Percentiles rank a stretch among this genome's conserved stretches.
Conservation (phyloP, 2,888 invertebrate genomes). For the Synanthedon tipuliformis region DNA sequence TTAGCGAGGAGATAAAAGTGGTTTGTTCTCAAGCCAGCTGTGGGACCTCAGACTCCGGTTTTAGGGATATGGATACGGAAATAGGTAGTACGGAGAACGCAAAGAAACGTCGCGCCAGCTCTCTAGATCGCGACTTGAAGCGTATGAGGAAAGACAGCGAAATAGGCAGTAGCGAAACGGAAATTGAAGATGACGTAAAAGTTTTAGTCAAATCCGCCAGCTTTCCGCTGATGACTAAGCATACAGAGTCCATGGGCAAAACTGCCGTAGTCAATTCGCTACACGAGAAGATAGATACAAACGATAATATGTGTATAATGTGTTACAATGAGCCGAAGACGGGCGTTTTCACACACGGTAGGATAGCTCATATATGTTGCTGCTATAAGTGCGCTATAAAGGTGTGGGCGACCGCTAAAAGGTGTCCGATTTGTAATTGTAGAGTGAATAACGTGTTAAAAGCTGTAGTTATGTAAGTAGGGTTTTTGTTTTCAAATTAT, state of each 20-base stretch:
- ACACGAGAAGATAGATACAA: constrained; percentile 30
- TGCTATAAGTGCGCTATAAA: constrained; percentile 78
- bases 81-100: neutral
- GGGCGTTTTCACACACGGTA: constrained; percentile 76
- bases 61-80: neutral
- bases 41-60: neutral
- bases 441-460: constrained; percentile 75
- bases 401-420: constrained; percentile 72
- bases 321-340: constrained; percentile 74
- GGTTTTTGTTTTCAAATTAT: neutral
- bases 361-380: constrained; percentile 75
- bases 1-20: neutral
- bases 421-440: constrained; percentile 78
- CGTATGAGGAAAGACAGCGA: constrained; percentile 19
- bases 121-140: constrained; percentile 30
- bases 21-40: neutral
- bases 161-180: constrained; percentile 21
- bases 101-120: constrained; percentile 30
- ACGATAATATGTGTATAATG: constrained; percentile 67
- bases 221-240: constrained; percentile 46
- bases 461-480: constrained; percentile 63
- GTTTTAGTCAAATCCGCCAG: constrained; percentile 49
- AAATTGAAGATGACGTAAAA: constrained; percentile 16
- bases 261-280: constrained; percentile 26
- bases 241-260: constrained; percentile 14